Evolutionary conservation across 2,888 invertebrate species (phyloP), one percentile per base, ranked within the genome.

Genomic region (Lingula anatina): DNA sequence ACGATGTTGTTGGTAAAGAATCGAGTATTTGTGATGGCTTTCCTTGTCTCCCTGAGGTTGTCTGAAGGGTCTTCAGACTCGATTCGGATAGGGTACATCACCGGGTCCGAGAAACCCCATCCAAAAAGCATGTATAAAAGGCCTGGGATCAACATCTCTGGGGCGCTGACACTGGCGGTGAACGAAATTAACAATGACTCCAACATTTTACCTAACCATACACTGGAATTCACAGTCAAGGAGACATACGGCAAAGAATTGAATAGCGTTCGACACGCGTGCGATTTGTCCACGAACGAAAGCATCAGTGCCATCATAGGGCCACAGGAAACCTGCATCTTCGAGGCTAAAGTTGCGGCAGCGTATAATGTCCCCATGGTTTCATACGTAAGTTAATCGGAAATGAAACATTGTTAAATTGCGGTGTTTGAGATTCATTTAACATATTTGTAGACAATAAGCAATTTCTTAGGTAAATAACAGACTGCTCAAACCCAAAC

Each of bases 291-390:
- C 38, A 90, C 91, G 88, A 87, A 85, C 44, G 81, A 83, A 58
- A 89, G 91, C 67, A 85, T 94, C 47, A 86, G 89, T 2, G 93
- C 85, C 31, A 92, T 90, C 73, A 89, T 95, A 61, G 94, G 93
- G 0, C 89, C 89, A 0, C 89, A 89, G 70, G 90, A 90, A 75
- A 89, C 91, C 0, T 75, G 94, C 75, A 85, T 90, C 21, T 91
- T 93, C 76, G 94, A 95, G 78, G 94, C 90, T 0, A 84, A 89
- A 60, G 88, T 95, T 85, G 93, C 94, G 0, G 88, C 92, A 1
- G 88, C 92, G 38, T 92, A 94, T 79, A 92, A 94, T 77, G 80
- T 93, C 44, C 92, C 93, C 4, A 94, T 95, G 94, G 88, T 94
- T 70, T 94, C 94, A 60, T 94, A 94, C 74, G 94, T 94, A 79